These are phyloP conservation scores for Iselma pallidipennis DNA, from an alignment of 2,888 invertebrate genomes.

Conservation along the genomic window DNA sequence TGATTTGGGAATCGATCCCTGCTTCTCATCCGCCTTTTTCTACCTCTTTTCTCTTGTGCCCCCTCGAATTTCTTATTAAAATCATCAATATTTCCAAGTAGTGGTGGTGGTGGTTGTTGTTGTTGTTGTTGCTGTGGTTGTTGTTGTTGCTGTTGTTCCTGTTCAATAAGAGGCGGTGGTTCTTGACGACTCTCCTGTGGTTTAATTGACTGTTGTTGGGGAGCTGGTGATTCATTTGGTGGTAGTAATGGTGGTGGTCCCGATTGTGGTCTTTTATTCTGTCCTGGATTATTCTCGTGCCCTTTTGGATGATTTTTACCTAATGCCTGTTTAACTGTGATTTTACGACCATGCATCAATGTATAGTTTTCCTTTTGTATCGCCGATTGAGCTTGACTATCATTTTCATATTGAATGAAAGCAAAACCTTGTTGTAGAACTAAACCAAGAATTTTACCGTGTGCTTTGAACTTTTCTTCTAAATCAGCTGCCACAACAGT, in stretches of 20 bases:
- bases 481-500: constrained; percentile 64
- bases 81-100: constrained; percentile 27
- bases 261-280: constrained; percentile 16
- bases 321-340: constrained; percentile 68
- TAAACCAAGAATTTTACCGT: constrained; percentile 73
- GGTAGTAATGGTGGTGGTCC: neutral
- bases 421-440: constrained; percentile 80
- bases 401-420: constrained; percentile 83
- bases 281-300: constrained; percentile 16
- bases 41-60: constrained; percentile 12
- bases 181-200: constrained; percentile 2
- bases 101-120: constrained; percentile 36
- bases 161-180: neutral
- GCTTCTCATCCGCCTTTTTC: constrained; percentile 17
- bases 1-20: constrained; percentile 12
- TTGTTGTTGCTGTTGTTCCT: neutral
- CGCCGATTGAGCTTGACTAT: constrained; percentile 74
- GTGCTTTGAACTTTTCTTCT: constrained; percentile 74
- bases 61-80: constrained; percentile 19
- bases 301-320: constrained; percentile 44
- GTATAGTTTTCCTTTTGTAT: constrained; percentile 72
- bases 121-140: constrained; percentile 25
- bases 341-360: constrained; percentile 71
- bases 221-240: neutral
- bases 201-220: constrained; percentile 7